phyloP scores from a whole-genome alignment of 2,113 vertebrate genomes.

The Herpailurus yagouaroundi region DNA sequence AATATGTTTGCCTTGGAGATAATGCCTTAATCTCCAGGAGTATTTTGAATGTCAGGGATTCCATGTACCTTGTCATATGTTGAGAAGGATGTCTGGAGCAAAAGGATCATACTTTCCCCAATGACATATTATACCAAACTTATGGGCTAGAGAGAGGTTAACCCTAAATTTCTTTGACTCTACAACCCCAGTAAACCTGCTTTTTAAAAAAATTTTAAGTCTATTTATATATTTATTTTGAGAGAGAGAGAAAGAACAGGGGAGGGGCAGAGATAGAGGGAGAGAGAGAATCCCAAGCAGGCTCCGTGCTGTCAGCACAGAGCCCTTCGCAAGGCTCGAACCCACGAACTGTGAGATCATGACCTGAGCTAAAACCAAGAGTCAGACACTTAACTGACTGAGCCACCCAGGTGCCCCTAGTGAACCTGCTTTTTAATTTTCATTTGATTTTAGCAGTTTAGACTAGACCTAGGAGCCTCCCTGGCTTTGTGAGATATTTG shows the following conservation, averaged over 20 bases:
- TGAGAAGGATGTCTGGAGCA: background rate
- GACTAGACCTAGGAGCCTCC: slow-evolving; percentile 5
- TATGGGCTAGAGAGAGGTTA: background rate
- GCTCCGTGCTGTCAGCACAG: no score
- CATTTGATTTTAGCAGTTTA: background rate
- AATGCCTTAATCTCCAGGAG: background rate
- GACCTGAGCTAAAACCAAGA: no score
- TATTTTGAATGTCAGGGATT: background rate
- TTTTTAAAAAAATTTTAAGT: background rate
- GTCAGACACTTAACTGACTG: no score
- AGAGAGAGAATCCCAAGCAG: no score
- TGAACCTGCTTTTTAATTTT: background rate
- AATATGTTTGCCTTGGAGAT: background rate
- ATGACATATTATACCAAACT: background rate
- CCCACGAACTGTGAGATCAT: no score
- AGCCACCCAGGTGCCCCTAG: background rate
- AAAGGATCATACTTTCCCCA: background rate
- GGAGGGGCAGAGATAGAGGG: no score
- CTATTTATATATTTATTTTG: no score
- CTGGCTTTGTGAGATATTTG: slow-evolving; percentile 51
- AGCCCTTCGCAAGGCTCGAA: no score
- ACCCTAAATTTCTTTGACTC: background rate
- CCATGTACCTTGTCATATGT: background rate
- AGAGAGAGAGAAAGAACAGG: no score
- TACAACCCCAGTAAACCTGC: slow-evolving; percentile 15